Evolutionary conservation across 2,888 invertebrate species (phyloP), one percentile per base, ranked within the genome.

Genomic region (Zhuqinia jingwanae): DNA sequence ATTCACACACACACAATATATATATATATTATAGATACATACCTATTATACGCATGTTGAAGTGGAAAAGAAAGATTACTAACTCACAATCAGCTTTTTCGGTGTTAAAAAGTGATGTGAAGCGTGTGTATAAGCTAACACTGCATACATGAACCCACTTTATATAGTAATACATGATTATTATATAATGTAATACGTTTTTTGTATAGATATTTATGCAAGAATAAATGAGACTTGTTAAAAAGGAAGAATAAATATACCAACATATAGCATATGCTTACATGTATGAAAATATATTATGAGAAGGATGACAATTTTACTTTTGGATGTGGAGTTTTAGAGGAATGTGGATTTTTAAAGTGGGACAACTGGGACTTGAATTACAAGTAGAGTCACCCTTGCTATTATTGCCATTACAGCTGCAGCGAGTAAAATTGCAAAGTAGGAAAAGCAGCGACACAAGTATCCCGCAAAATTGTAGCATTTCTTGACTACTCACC

Each of bases 321-420:
- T 36, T 25, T 1, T 22, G 50, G 22, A 56, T 36, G n/a, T n/a
- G n/a, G 53, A 75, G 75, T 76, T 36, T 50, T 63, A 82, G 75
- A 65, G 82, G 68, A 77, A 84, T 84, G 84, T 77, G 84, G 76
- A 77, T 84, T 82, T 82, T 84, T 84, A 76, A 84, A 84, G 84
- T 84, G 76, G 77, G 77, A 84, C 84, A 84, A 77, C 77, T 68
- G 77, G 84, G 84, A 84, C 68, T 84, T 50, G 84, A 84, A 63
- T 77, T 77, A 36, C 77, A 84, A 58, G 77, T 77, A 45, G 68
- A 84, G 56, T 83, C 76, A 56, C 53, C 65, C 13, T n/a, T 53
- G 45, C 60, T 77, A 15, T 22, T 77, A n/a, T n/a, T 56, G n/a
- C 53, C 30, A 20, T 75, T 75, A 5, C 75, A 53, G 36, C 83